phyloP scores from a whole-genome alignment of 2,888 invertebrate species.

The Lasioglossum malachurum region DNA sequence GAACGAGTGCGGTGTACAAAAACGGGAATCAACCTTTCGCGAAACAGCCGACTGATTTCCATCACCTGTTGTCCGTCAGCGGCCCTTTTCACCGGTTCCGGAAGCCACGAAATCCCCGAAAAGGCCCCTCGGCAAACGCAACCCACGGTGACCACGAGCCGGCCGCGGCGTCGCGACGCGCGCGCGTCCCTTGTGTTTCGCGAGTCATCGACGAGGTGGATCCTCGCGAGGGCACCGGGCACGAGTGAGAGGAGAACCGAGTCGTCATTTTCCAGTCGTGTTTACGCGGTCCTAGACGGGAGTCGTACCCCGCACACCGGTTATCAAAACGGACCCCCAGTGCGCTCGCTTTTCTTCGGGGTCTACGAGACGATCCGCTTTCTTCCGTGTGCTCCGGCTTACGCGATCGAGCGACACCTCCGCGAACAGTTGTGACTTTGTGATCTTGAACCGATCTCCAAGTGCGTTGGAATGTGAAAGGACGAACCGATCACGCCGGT shows the following conservation, averaged over 20 bases:
- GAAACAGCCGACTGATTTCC: not conserved
- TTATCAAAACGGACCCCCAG: not conserved
- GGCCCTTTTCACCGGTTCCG: not conserved
- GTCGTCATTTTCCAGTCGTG: slow-evolving; percentile 36
- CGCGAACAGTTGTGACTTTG: slow-evolving; percentile 25
- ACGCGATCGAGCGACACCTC: slow-evolving; percentile 26
- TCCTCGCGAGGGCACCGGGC: slow-evolving; percentile 30
- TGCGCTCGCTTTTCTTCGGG: not conserved
- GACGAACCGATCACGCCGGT: not conserved
- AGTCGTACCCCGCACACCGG: not conserved
- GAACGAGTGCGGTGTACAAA: not conserved
- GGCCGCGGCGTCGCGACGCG: slow-evolving; percentile 27
- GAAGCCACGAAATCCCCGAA: not conserved
- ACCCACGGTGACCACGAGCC: slow-evolving; percentile 12
- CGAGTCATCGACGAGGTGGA: slow-evolving; percentile 29
- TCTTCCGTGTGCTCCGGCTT: slow-evolving; percentile 29
- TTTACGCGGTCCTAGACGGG: slow-evolving; percentile 27
- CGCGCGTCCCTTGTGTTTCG: slow-evolving; percentile 37
- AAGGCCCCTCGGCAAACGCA: not conserved
- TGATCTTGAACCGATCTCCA: slow-evolving; percentile 10
- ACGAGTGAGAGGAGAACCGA: slow-evolving; percentile 45
- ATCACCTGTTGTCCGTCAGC: slow-evolving; percentile 1
- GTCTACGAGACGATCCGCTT: not conserved
- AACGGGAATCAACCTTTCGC: not conserved
- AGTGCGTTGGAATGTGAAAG: slow-evolving; percentile 29